Base-by-base conservation (phyloP, 2,888 invertebrate species). In the Rhagonycha fulva region DNA sequence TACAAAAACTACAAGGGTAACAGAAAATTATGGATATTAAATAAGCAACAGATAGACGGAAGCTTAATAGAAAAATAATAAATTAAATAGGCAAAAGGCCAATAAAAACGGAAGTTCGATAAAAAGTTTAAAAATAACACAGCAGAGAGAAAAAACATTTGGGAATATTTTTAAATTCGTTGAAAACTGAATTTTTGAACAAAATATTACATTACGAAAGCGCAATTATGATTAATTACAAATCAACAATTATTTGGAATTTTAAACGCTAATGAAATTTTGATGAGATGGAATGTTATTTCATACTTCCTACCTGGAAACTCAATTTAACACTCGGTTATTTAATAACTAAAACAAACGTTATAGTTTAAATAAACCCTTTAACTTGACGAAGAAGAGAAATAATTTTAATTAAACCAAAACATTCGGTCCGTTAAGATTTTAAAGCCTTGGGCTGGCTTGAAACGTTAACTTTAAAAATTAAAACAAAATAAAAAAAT, bases 361-460 rank as follows among this genome's bases (percentile, higher is more conserved):
- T 26, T 66, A 66, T n/a, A 66, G 26, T 70, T 70, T 14, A 70
- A 70, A 66, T 66, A 70, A 70, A 70, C 61, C 60, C n/a, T 26
- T 24, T 12, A 32, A 63, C 11, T 71, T 71, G 1, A 23, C 32
- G 23, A 32, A 14, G 23, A 71, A 63, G 63, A 14, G 62, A 71
- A 63, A 71, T 63, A 32, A 32, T 62, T 71, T 71, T 71, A 71
- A 71, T 71, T 71, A 71, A 71, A 63, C 32, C 63, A 71, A 71
- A 71, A 71, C 71, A 71, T 63, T 66, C 63, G 19, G 28, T 71
- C 63, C 14, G 61, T 69, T 10, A 83, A 83, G 83, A 80, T 47
- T 47, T 47, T 47, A 47, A 47, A n/a, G 47, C 47, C 47, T 78
- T 76, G 75, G 79, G 79, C 82, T 82, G 82, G 81, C 81, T 81